Percentiles rank a stretch among this genome's conserved stretches.
Conservation (phyloP, 2,797 vertebrate species). For the Megaceryle alcyon region DNA sequence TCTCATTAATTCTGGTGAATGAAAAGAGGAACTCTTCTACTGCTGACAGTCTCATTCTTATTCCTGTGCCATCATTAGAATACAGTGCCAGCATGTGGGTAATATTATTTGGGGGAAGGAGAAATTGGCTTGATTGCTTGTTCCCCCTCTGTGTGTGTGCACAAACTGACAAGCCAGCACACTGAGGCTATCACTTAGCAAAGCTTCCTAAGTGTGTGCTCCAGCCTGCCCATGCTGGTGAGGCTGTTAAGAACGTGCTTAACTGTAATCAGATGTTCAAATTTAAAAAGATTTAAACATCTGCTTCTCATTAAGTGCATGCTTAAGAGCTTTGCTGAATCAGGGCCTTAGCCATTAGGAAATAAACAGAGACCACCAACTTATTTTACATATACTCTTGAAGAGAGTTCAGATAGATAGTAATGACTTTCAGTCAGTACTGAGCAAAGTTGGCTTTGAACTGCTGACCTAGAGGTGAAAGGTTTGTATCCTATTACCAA, state of each 20-base stretch:
- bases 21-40: background rate
- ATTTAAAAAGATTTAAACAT: conserved; percentile 66
- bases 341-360: conserved; percentile 59
- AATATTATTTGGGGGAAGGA: background rate
- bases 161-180: background rate
- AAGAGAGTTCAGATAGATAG: conserved; percentile 41
- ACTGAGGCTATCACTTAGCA: background rate
- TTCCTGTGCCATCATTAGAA: background rate
- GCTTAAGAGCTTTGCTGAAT: conserved; percentile 66
- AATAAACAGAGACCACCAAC: conserved; percentile 70
- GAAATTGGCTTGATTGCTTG: background rate
- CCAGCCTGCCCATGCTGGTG: conserved; percentile 2
- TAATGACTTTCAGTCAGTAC: conserved; percentile 68
- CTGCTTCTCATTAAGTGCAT: conserved; percentile 62
- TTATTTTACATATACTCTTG: conserved; percentile 54
- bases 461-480: conserved; percentile 68
- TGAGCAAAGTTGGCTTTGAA: conserved; percentile 61
- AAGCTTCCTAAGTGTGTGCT: background rate
- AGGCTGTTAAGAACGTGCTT: conserved; percentile 44
- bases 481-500: conserved; percentile 59
- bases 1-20: background rate
- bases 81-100: background rate
- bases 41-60: background rate
- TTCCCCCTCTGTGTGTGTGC: background rate
- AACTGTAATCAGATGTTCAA: conserved; percentile 69